phyloP scores from a whole-genome alignment of 2,797 vertebrate genomes.

The Aselliscus stoliczkanus region DNA sequence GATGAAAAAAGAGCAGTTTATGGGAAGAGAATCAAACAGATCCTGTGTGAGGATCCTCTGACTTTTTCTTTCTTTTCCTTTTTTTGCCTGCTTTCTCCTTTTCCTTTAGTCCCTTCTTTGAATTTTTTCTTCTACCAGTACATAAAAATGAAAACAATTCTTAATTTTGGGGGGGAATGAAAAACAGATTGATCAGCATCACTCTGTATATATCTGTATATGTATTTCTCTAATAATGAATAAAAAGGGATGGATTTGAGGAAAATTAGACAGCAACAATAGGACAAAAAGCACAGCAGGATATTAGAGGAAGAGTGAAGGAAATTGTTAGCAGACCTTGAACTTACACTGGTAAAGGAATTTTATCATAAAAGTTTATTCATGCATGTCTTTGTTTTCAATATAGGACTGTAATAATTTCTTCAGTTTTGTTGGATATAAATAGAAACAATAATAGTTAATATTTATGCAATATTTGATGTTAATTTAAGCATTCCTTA shows the following conservation, averaged over 20 bases:
- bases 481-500: background rate
- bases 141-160: background rate
- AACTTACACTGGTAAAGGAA: background rate
- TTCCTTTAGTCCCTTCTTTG: background rate
- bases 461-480: constrained; percentile 1
- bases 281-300: background rate
- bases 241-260: background rate
- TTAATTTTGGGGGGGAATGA: background rate
- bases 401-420: background rate
- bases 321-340: background rate
- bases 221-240: background rate
- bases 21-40: background rate
- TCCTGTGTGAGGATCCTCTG: background rate
- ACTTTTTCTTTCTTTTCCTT: background rate
- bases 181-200: background rate
- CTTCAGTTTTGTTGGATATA: background rate
- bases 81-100: background rate
- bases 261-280: background rate
- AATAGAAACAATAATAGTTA: background rate
- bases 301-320: background rate
- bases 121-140: background rate
- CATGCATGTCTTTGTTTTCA: background rate
- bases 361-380: background rate
- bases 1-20: background rate
- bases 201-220: background rate